Percentiles rank a stretch among this genome's conserved stretches.
phyloP scores from a whole-genome alignment of 2,888 invertebrate species.

The Leptinotarsa haldemani region DNA sequence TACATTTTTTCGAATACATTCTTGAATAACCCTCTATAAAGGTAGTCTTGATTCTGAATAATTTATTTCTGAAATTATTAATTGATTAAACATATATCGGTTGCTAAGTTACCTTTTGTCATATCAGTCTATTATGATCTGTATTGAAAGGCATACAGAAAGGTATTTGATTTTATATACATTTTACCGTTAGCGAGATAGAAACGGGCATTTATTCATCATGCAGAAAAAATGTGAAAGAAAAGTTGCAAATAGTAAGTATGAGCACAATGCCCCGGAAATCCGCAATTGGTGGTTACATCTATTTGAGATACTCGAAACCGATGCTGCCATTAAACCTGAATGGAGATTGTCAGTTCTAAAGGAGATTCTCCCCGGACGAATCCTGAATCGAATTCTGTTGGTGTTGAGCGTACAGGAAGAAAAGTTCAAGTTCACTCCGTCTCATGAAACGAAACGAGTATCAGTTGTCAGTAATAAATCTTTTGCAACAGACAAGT shows the following conservation, averaged over 20 bases:
- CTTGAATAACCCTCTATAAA: too few species aligned
- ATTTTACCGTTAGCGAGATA: background rate
- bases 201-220: background rate
- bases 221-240: constrained; percentile 38
- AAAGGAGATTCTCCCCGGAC: constrained; percentile 47
- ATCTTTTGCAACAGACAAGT: background rate
- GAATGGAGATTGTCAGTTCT: constrained; percentile 48
- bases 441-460: background rate
- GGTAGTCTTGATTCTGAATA: too few species aligned
- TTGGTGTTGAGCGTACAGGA: constrained; percentile 36
- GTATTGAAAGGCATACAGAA: background rate
- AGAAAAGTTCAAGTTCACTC: background rate
- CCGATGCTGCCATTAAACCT: constrained; percentile 50
- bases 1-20: too few species aligned
- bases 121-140: background rate
- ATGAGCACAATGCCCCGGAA: constrained; percentile 48
- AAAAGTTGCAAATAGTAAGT: constrained; percentile 42
- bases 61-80: background rate
- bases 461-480: background rate
- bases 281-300: constrained; percentile 57
- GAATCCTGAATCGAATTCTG: constrained; percentile 43
- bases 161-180: background rate
- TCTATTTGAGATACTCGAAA: constrained; percentile 57
- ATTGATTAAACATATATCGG: constrained; percentile 21
- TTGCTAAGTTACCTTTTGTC: constrained; percentile 20